Base-by-base conservation (phyloP, 2,888 invertebrate species). In the Athalia circularis region DNA sequence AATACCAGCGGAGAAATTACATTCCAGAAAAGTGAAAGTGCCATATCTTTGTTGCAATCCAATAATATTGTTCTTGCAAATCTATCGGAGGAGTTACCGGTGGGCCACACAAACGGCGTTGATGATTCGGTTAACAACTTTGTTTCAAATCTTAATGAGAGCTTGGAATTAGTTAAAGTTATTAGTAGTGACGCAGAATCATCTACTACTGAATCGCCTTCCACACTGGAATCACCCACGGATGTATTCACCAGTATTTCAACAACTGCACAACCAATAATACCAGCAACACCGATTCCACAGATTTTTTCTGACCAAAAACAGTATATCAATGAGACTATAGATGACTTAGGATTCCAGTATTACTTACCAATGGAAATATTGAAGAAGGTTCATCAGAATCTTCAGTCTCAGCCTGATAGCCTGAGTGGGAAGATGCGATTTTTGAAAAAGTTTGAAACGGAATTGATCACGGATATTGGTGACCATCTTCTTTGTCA, bases 381-480 rank as follows among this genome's bases (percentile, higher is more conserved):
- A 75, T 81, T 90, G n/a, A 87, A 85, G 78, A 85, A 79, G 65
- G 90, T 90, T 52, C 90, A 90, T 78, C 81, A 80, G 45, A 89
- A 83, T 72, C 81, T 90, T 52, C 85, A 86, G 82, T 84, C 87
- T 3, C 88, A 88, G n/a, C 85, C 87, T 0, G 59, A 81, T 4
- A 86, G 85, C 9, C 74, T 84, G 0, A 81, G 85, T 65, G 92
- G 92, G 74, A 95, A 95, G 89, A 89, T 94, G 9, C 87, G 89
- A 65, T 93, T 94, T 85, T 90, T 95, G 77, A 91, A 92, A 81
- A 88, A 91, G 15, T 91, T 95, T 77, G 92, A 93, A 80, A 92
- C 94, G 81, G 91, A 92, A 78, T 90, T 96, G 43, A 90, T 95
- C 81, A 88, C 89, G 45, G 93, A 94, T 85, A 95, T 96, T 83